Conservation (phyloP, 2,888 invertebrate genomes). For the Cheilosia scutellata region DNA sequence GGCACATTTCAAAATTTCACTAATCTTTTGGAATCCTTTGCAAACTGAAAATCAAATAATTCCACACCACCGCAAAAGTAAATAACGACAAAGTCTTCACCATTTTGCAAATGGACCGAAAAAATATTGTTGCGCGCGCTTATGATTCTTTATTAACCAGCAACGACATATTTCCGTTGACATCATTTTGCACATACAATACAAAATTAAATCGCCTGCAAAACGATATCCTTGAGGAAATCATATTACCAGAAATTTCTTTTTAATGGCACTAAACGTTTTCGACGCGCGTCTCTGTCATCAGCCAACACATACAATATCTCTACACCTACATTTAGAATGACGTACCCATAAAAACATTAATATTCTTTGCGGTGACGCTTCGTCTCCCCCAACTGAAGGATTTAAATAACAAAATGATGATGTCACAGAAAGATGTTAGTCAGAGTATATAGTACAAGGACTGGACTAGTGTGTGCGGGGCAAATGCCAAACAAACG, state of each 20-base stretch:
- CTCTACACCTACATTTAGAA: neutral
- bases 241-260: conserved; percentile 74
- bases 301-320: conserved; percentile 1
- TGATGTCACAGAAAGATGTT: conserved; percentile 72
- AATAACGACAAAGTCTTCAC: conserved; percentile 28
- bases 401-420: conserved; percentile 75
- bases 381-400: conserved; percentile 5
- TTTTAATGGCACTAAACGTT: conserved; percentile 75
- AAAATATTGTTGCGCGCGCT: conserved; percentile 42
- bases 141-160: conserved; percentile 68
- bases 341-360: conserved; percentile 50
- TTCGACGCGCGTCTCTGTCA: conserved; percentile 38
- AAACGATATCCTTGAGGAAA: conserved; percentile 75
- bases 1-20: neutral
- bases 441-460: conserved; percentile 20
- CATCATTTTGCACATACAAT: conserved; percentile 61
- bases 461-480: conserved; percentile 1
- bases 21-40: neutral
- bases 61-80: conserved; percentile 14
- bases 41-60: conserved; percentile 20
- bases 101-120: conserved; percentile 57
- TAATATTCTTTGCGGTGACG: conserved; percentile 61
- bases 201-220: conserved; percentile 70
- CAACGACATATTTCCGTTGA: conserved; percentile 67
- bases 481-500: conserved; percentile 54